Percentiles rank a stretch among this genome's conserved stretches.
Evolutionary conservation across 1,140 invertebrate genomes (phyloP).

Genomic region (Notospermus geniculatus): DNA sequence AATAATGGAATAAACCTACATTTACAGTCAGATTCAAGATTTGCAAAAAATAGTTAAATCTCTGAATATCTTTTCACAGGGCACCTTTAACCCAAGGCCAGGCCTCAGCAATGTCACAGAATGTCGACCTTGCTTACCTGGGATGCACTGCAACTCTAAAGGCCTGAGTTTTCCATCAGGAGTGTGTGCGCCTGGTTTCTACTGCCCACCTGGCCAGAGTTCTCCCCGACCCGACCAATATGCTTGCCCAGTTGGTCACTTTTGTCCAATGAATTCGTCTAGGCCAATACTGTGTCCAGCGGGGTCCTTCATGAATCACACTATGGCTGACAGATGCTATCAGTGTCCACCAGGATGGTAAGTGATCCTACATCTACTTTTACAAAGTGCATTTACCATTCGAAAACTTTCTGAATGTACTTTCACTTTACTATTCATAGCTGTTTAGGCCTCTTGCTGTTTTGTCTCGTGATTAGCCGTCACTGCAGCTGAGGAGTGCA

Average conservation of each 20-base stretch:
- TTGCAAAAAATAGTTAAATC: no score
- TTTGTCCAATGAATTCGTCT: slow-evolving; percentile 38
- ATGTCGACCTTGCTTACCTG: slow-evolving; percentile 38
- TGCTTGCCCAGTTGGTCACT: slow-evolving; percentile 37
- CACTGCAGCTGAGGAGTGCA: no score
- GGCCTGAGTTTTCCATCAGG: slow-evolving; percentile 42
- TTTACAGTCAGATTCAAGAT: no score
- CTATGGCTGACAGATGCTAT: slow-evolving; percentile 37
- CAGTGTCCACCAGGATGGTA: slow-evolving; percentile 45
- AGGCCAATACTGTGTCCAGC: slow-evolving; percentile 40
- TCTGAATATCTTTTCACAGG: slow-evolving; percentile 35
- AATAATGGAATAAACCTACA: no score
- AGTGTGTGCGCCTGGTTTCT: slow-evolving; percentile 40
- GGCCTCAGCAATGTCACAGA: slow-evolving; percentile 30
- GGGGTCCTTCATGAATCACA: slow-evolving; percentile 51
- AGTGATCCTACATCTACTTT: no score
- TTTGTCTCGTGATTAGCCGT: no score
- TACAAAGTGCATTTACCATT: no score
- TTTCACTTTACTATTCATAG: no score
- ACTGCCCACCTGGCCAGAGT: slow-evolving; percentile 44
- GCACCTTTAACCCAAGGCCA: slow-evolving; percentile 41
- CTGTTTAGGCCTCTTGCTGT: no score
- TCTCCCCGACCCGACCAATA: slow-evolving; percentile 32
- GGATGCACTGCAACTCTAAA: slow-evolving; percentile 38
- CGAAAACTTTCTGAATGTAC: no score